These are phyloP conservation scores for Amiota minor DNA, from an alignment of 2,888 invertebrate genomes.

Conservation along the genomic window DNA sequence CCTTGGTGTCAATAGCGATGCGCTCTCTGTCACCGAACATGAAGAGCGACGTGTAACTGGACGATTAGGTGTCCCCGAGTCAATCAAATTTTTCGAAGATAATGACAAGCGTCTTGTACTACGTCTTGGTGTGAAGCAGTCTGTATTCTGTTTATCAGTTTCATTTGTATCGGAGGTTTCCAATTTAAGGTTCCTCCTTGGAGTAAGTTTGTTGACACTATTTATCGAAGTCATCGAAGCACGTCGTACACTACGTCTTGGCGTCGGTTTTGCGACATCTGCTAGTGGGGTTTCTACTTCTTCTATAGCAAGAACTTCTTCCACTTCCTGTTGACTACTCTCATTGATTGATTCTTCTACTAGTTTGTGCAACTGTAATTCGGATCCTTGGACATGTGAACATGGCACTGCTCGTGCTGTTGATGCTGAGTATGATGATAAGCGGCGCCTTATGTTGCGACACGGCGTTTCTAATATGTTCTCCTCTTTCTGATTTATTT, in stretches of 20 bases:
- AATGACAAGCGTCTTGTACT: slow-evolving; percentile 43
- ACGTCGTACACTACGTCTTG: slow-evolving; percentile 44
- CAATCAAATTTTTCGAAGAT: slow-evolving; percentile 26
- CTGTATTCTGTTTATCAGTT: background rate
- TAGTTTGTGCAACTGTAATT: too few relatives aligned
- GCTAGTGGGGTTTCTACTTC: background rate
- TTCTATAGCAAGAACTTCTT: slow-evolving; percentile 9
- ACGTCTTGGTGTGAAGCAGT: slow-evolving; percentile 38
- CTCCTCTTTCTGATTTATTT: background rate
- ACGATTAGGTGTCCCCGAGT: slow-evolving; percentile 31
- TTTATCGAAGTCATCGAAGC: slow-evolving; percentile 48
- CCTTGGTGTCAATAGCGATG: background rate
- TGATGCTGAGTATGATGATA: background rate
- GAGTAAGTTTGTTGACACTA: slow-evolving; percentile 4
- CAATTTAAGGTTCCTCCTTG: background rate
- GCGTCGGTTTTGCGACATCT: slow-evolving; percentile 25
- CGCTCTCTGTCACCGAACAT: background rate
- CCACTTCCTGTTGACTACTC: background rate
- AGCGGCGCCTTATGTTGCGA: background rate
- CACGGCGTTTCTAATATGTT: background rate
- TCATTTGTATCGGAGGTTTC: background rate
- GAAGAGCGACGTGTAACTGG: slow-evolving; percentile 3
- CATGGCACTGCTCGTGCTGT: background rate
- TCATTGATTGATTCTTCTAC: background rate
- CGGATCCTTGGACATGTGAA: background rate